A percentile compares a stretch with the other conserved stretches of the same genome.
These are phyloP conservation scores for Redunca redunca DNA, from an alignment of 2,113 vertebrate genomes.

Conservation along the genomic window DNA sequence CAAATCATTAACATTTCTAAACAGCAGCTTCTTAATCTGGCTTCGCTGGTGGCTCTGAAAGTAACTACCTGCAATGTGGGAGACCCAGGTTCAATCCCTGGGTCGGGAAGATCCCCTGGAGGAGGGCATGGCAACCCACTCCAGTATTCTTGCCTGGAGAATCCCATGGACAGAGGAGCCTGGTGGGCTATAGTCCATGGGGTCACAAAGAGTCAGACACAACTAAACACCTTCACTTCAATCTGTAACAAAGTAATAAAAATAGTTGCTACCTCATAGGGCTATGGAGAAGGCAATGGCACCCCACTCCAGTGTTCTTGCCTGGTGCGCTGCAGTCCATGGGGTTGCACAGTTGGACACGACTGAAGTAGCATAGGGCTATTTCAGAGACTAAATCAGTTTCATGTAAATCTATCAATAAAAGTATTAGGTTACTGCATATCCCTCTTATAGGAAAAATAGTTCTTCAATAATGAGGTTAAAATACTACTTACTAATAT, in stretches of 20 bases:
- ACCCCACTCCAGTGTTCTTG: no score
- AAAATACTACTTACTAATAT: not conserved
- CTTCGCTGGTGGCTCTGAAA: not conserved
- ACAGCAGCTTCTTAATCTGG: not conserved
- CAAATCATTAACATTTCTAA: not conserved
- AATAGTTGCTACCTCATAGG: not conserved
- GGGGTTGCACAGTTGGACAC: rapidly evolving
- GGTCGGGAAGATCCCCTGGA: not conserved
- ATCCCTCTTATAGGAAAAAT: not conserved
- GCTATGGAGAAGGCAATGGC: no score
- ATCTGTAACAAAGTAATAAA: not conserved
- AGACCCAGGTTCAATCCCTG: not conserved
- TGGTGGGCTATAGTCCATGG: not conserved
- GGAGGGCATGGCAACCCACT: not conserved
- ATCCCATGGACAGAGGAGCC: not conserved
- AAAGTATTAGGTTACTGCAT: not conserved
- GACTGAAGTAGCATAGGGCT: not conserved
- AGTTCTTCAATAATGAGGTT: not conserved
- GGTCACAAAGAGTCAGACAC: not conserved
- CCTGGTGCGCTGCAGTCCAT: no score
- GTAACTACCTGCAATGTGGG: not conserved
- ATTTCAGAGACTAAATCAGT: not conserved
- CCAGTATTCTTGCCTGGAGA: not conserved
- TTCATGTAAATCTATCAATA: not conserved
- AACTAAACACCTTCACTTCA: not conserved